Evolutionary conservation across 2,888 invertebrate genomes (phyloP), one percentile per base, ranked within the genome.

Genomic region (Empis stercorea): DNA sequence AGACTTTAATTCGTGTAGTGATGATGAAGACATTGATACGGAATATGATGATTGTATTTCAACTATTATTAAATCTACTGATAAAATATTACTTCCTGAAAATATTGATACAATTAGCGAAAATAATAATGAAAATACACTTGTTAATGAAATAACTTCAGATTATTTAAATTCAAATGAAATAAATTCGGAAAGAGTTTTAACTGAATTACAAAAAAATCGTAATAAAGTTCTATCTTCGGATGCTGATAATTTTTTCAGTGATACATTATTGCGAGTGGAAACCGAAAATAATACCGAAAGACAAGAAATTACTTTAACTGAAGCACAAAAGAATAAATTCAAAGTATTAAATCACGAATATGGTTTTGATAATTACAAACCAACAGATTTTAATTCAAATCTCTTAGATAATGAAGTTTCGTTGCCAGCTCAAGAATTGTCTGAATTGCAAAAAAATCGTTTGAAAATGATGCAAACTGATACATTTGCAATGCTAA

Each of bases 331-430:
- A 51, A 62, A 70, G 44, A 82, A 81, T 56, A 79, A 76, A 61
- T 58, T 76, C 16, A 79, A 73, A 62, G 71, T 81, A 2, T 60
- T 81, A 47, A 72, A 75, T 4, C 73, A 78, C 0, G 81, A 81
- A 59, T 80, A 75, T 52, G 76, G 74, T 45, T 61, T 74, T 3
- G 42, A 47, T 46, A 66, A 67, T 2, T 60, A 61, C 27, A 30
- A 50, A 38, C 51, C 48, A 3, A 50, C 51, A 44, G 66, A 65
- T 49, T 57, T 64, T n/a, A 63, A 63, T 50, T 53, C 61, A 2
- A 62, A 63, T 45, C 49, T 52, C 4, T 40, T 58, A 15, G 48
- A 38, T 4, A 38, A n/a, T 23, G 13, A 39, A 23, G 11, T 11
- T 23, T n/a, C 34, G 6, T 27, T 2, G 13, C 2, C 23, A 9